Evolutionary conservation across 2,797 vertebrate genomes (phyloP).

Genomic region (Etheostoma perlongum): DNA sequence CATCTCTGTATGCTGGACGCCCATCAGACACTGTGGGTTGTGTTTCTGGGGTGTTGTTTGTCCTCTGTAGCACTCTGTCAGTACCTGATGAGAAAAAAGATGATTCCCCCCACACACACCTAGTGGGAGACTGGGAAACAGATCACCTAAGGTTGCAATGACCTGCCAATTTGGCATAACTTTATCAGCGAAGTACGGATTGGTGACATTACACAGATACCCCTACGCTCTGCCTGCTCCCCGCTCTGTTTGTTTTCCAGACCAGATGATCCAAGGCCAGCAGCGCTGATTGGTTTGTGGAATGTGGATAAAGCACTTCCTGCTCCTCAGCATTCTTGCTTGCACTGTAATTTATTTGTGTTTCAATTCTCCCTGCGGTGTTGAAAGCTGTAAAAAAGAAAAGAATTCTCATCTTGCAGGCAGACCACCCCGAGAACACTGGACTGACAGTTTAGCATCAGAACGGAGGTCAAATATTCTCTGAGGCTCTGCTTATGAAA

Average conservation of each 20-base stretch:
- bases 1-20: constrained; percentile 62
- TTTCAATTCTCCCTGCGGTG: constrained; percentile 39
- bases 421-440: constrained; percentile 48
- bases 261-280: constrained; percentile 52
- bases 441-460: constrained; percentile 18
- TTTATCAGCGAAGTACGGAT: constrained; percentile 56
- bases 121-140: constrained; percentile 60
- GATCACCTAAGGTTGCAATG: constrained; percentile 52
- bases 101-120: background rate
- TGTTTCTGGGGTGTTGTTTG: constrained; percentile 61
- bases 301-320: constrained; percentile 62
- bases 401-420: constrained; percentile 34
- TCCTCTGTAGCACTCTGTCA: constrained; percentile 36
- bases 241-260: constrained; percentile 40
- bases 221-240: constrained; percentile 12
- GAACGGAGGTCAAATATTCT: constrained; percentile 15
- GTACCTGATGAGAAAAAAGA: constrained; percentile 67
- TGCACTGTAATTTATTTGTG: constrained; percentile 56
- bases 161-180: constrained; percentile 56
- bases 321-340: constrained; percentile 48
- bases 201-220: constrained; percentile 43
- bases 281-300: constrained; percentile 47
- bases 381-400: constrained; percentile 46
- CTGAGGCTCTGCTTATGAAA: constrained; percentile 23
- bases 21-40: constrained; percentile 61